Conservation (phyloP, 2,888 invertebrate genomes). For the Carabus problematicus region DNA sequence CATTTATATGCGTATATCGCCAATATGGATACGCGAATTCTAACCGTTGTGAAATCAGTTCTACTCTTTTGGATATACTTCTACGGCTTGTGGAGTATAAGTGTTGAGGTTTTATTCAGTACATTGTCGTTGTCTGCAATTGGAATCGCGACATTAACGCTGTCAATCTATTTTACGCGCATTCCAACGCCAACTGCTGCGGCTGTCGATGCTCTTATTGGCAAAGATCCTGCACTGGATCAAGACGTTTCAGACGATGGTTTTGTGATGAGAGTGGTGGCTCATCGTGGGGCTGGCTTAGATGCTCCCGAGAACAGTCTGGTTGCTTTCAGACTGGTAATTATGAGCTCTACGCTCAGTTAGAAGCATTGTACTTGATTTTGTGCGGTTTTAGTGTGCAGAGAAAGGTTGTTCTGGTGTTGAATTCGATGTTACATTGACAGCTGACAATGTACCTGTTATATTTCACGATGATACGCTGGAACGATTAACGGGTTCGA, state of each 20-base stretch:
- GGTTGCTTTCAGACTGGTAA: constrained; percentile 73
- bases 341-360: constrained; percentile 47
- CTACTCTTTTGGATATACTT: constrained; percentile 42
- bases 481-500: constrained; percentile 69
- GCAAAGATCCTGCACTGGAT: constrained; percentile 61
- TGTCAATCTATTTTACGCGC: constrained; percentile 62
- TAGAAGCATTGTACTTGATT: neutral
- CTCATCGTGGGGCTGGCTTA: constrained; percentile 76
- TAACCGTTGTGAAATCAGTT: constrained; percentile 5
- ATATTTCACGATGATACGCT: constrained; percentile 78
- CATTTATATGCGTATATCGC: neutral
- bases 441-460: constrained; percentile 76
- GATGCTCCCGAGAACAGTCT: constrained; percentile 85
- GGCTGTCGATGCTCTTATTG: constrained; percentile 61
- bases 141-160: constrained; percentile 49
- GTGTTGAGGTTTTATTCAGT: constrained; percentile 52
- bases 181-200: constrained; percentile 59
- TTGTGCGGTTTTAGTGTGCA: constrained; percentile 66
- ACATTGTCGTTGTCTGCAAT: constrained; percentile 53
- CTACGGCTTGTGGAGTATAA: constrained; percentile 52
- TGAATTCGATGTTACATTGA: constrained; percentile 79
- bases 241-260: constrained; percentile 59
- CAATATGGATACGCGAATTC: constrained; percentile 27
- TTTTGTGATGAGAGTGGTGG: constrained; percentile 68
- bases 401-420: constrained; percentile 75